phyloP scores from a whole-genome alignment of 2,113 vertebrate species.

The Pachyramphus minor region DNA sequence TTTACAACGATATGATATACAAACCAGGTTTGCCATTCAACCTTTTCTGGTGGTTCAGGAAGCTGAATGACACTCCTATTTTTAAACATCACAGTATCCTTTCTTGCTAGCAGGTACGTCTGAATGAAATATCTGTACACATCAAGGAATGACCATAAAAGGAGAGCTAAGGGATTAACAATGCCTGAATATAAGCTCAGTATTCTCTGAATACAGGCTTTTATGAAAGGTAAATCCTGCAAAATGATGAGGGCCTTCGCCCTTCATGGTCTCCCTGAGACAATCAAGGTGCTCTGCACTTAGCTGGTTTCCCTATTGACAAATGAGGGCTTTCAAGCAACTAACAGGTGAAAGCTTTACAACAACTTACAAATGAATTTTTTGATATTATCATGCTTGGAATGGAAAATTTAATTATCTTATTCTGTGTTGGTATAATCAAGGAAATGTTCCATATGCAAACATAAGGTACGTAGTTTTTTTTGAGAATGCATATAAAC shows the following conservation, averaged over 20 bases:
- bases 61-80: not conserved
- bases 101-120: not conserved
- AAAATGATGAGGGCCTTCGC: not conserved
- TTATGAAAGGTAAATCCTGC: not conserved
- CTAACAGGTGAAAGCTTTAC: not conserved
- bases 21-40: not conserved
- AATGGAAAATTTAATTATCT: not conserved
- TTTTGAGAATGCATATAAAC: not conserved
- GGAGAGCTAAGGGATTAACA: not conserved
- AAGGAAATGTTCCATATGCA: not conserved
- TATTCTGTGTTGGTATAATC: not conserved
- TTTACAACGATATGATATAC: not conserved
- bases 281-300: not conserved
- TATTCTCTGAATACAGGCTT: not conserved
- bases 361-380: not conserved
- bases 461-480: not conserved
- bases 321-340: not conserved
- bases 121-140: not conserved
- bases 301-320: not conserved
- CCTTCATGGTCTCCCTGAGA: not conserved
- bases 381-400: not conserved
- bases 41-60: not conserved
- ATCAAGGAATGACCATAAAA: not conserved
- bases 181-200: not conserved
- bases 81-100: not conserved